Base-by-base conservation (phyloP, 2,888 invertebrate genomes). In the Luperina nickerlii region DNA sequence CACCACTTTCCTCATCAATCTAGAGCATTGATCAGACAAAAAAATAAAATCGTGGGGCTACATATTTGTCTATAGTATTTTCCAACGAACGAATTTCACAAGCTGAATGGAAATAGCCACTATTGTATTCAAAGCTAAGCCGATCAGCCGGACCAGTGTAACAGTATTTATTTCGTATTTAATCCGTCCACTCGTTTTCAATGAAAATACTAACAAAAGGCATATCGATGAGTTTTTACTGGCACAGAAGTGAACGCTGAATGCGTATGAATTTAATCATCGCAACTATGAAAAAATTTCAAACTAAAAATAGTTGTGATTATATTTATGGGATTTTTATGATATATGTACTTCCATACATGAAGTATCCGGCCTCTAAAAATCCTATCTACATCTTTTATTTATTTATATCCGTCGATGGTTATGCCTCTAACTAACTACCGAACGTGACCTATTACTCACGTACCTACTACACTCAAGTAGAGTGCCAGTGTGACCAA, bases 161-260 rank as follows among this genome's bases (percentile, higher is more conserved):
- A 77, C 74, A 71, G 67, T 85, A 78, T 86, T 84, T 84, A 81
- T 87, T 85, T 84, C 63, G 87, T 78, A 87, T 84, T 84, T 78
- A 84, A 84, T 84, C 84, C 38, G 45, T 84, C 65, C 27, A 32
- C 51, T 68, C 54, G 62, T 42, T 57, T 63, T 42, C 68, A 57
- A 66, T 76, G 32, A 60, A 74, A 71, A 83, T 74, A 60, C 32
- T 20, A 79, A 78, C 78, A 73, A 79, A 48, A 57, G 60, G 57
- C 48, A 65, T 69, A 66, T 68, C 24, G 6, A 74, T 81, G 45
- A 69, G 9, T 54, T 75, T 74, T 73, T 65, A 62, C 24, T 70
- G 48, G 32, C 18, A 0, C 54, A 20, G 27, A 65, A 70, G 70
- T 72, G 63, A 48, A 74, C 54, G 45, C 45, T 38, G 38, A 38